phyloP scores from a whole-genome alignment of 2,113 vertebrate genomes.

The Pteruthius melanotis region DNA sequence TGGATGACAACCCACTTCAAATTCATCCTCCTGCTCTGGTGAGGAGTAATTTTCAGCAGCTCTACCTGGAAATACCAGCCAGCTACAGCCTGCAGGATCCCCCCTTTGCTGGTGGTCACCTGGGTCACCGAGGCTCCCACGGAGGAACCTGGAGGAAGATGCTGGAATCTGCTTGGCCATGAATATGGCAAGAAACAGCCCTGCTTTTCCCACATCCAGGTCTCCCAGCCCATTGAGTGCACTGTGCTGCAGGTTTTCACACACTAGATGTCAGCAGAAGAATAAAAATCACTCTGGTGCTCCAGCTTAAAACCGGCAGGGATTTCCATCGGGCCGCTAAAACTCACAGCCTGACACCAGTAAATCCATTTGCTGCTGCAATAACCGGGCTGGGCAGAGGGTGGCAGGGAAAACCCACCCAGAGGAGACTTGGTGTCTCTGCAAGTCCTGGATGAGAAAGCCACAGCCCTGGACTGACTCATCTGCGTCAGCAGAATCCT shows the following conservation, averaged over 20 bases:
- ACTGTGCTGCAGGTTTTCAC: neutral
- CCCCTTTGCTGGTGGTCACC: neutral
- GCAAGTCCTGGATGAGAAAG: neutral
- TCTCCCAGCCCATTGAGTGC: rapidly evolving
- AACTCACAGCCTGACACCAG: neutral
- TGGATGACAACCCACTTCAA: neutral
- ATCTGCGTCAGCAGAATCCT: neutral
- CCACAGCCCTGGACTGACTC: neutral
- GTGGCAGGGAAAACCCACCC: neutral
- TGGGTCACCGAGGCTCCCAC: neutral
- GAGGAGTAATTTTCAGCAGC: neutral
- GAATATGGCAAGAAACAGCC: neutral
- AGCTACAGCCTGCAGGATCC: neutral
- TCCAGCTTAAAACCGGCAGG: neutral
- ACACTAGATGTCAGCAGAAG: conserved; percentile 58
- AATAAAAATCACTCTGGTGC: neutral
- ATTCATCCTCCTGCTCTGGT: neutral
- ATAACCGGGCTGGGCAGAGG: neutral
- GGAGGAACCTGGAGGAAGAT: neutral
- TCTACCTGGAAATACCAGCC: neutral
- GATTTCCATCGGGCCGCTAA: neutral
- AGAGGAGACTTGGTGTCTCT: neutral
- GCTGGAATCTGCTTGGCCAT: neutral
- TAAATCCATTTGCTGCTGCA: neutral
- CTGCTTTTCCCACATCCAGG: rapidly evolving